Base-by-base conservation (phyloP, 2,888 invertebrate species). In the Onchidella celtica region DNA sequence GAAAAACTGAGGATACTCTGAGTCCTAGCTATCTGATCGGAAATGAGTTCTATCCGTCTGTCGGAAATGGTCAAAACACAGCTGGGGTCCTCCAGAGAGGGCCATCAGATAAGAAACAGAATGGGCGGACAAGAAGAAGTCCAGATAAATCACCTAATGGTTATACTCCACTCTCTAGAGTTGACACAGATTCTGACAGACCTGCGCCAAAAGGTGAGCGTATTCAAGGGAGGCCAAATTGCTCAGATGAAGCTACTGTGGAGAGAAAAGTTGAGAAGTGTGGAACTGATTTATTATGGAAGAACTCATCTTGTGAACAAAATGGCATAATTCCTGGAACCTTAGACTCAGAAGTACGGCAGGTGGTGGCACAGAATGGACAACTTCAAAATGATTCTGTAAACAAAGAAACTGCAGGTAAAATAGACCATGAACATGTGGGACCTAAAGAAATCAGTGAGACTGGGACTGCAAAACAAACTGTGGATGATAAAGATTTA, bases 1-100 rank as follows among this genome's bases (percentile, higher is more conserved):
- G 57, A 9, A 72, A 59, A 11, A 2, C 17, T 0, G 76, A 55
- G 21, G 76, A 57, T n/a, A 66, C 34, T 47, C 32, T 66, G 0
- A 66, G 55, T 36, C 66, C 76, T 24, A 76, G 66, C 29, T 76
- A 66, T 14, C n/a, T 55, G 66, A 76, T 65, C 57, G 76, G 66
- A 2, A 66, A 57, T 29, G 14, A 66, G 24, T 14, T 34, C 17
- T 27, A 59, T 24, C 9, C 2, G 0, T 14, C 61, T 14, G 9
- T 36, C 3, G 24, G 4, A 4, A 27, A 24, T 32, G 1, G 21
- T 57, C 21, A 17, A 1, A 34, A 24, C 32, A 14, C 32, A 34
- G 61, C 47, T 6, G n/a, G n/a, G n/a, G n/a, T n/a, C n/a, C n/a
- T n/a, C n/a, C 9, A 47, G 47, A 17, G 17, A 11, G 47, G 47